Base-by-base conservation (phyloP, 1,140 invertebrate species). In the Bombus pascuorum region DNA sequence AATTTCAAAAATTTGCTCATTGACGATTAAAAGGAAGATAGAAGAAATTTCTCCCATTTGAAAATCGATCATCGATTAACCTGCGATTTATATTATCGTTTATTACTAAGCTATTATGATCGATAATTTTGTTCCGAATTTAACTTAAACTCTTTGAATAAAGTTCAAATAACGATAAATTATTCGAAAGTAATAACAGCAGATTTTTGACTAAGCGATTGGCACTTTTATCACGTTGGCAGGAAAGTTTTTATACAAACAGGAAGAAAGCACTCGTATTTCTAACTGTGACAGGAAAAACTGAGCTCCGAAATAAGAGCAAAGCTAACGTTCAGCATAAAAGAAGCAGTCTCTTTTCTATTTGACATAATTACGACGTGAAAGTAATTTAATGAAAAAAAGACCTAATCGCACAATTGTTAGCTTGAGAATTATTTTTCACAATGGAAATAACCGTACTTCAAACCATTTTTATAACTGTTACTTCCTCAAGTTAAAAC, bases 201-300 rank as follows among this genome's bases (percentile, higher is more conserved):
- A 3, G 28, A 4, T 42, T 4, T 13, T 32, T 32, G 5, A 66
- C 42, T 57, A 57, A 70, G 25, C 32, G 13, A 13, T 25, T 70
- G 25, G 34, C 47, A 47, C 44, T 73, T 62, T 34, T 47, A 47
- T 62, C 39, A 57, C n/a, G 74, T 32, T 57, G 34, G 44, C 81
- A 42, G n/a, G 25, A n/a, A 37, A 34, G 39, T 53, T 66, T 76
- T 32, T 57, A 76, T 15, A 47, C 53, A 28, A 62, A 83, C 37
- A 72, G 79, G 79, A 81, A 81, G 81, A 74, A 83, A 77, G 47
- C 68, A 65, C 62, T 77, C 44, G 59, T 44, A 42, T 82, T 82
- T 82, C 80, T 37, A 74, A 22, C 39, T 28, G 34, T 34, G 62
- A 70, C 77, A 83, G 28, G 44, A 83, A 83, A 42, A 75, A 53